Conservation (phyloP, 2,888 invertebrate species). For the Andrena bucephala region DNA sequence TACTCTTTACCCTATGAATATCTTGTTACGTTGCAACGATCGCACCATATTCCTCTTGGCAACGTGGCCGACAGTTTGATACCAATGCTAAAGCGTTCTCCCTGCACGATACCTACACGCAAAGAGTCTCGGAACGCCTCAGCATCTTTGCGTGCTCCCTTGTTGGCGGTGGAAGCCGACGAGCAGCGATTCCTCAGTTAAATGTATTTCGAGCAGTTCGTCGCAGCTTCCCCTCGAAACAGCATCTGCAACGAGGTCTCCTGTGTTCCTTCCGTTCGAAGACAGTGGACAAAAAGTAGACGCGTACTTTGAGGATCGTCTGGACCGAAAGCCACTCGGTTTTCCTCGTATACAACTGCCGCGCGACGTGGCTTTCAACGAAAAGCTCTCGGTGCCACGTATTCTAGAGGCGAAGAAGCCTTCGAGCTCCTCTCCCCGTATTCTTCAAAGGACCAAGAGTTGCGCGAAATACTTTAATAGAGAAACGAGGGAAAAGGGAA, state of each 20-base stretch:
- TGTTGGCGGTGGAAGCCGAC: conserved; percentile 7
- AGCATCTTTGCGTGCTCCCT: background rate
- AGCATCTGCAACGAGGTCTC: conserved; percentile 15
- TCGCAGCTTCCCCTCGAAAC: conserved; percentile 45
- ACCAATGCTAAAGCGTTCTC: too few species aligned
- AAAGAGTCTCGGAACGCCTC: background rate
- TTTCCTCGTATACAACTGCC: background rate
- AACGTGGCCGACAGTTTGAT: too few species aligned
- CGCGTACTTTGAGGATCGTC: conserved; percentile 8
- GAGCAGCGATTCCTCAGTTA: conserved; percentile 51
- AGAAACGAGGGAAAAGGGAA: conserved; percentile 24
- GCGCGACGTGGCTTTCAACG: background rate
- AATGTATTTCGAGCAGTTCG: conserved; percentile 58
- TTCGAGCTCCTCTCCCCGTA: background rate
- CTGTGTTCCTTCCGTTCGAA: conserved; percentile 9
- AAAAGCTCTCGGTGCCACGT: conserved; percentile 15
- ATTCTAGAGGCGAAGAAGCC: conserved; percentile 2
- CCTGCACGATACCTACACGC: too few species aligned
- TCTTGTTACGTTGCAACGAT: too few species aligned
- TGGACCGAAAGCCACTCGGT: conserved; percentile 14
- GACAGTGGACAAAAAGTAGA: conserved; percentile 9
- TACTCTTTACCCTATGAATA: too few species aligned
- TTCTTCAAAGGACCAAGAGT: conserved; percentile 31
- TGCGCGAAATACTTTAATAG: conserved; percentile 38
- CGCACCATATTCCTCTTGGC: too few species aligned